Percentiles rank a stretch among this genome's conserved stretches.
These are phyloP conservation scores for Bugulina stolonifera DNA, from an alignment of 2,888 invertebrate species.

Conservation along the genomic window DNA sequence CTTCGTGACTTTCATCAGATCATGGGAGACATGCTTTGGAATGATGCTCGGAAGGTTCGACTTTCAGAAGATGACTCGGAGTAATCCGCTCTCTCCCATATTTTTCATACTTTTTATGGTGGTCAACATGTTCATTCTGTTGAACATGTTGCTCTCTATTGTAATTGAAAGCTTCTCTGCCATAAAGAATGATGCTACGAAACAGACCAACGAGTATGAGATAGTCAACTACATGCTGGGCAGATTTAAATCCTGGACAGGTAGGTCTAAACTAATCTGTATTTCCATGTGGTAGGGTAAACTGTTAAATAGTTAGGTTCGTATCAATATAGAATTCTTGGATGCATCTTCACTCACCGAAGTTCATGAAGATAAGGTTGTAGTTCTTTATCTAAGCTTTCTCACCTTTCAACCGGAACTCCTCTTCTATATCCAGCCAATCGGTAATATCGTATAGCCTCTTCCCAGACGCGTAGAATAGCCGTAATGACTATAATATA, in stretches of 20 bases:
- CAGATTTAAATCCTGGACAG: constrained; percentile 38
- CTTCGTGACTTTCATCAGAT: constrained; percentile 36
- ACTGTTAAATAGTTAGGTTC: no score
- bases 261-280: constrained; percentile 26
- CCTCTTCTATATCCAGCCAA: no score
- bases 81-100: constrained; percentile 30
- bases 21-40: constrained; percentile 45
- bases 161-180: constrained; percentile 46
- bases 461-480: no score
- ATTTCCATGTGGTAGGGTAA: no score
- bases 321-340: no score
- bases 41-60: constrained; percentile 53
- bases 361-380: no score
- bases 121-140: constrained; percentile 43
- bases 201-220: constrained; percentile 48
- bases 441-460: no score
- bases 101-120: constrained; percentile 33
- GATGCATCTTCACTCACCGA: no score
- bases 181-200: constrained; percentile 39
- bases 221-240: constrained; percentile 43
- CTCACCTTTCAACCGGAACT: no score
- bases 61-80: constrained; percentile 44
- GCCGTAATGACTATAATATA: no score
- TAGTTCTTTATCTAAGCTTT: no score
- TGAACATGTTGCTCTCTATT: constrained; percentile 51